These are phyloP conservation scores for Phrynocephalus forsythii DNA, from an alignment of 2,797 vertebrate species.

Conservation along the genomic window DNA sequence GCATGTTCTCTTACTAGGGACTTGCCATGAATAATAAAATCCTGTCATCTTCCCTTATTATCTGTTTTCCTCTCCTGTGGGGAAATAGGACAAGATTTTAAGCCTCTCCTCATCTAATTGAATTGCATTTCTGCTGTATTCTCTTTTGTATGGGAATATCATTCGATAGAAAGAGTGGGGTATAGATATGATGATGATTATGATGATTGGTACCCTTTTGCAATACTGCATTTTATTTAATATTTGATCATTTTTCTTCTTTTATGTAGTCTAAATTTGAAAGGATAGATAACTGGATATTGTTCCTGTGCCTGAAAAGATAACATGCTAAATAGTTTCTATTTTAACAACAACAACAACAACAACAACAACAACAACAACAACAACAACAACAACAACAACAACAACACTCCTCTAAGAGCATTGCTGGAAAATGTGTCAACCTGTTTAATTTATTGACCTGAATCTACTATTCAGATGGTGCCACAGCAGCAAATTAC, in stretches of 20 bases:
- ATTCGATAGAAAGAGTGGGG: no score
- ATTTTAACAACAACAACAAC: no score
- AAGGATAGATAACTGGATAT: constrained; percentile 10
- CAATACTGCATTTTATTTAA: constrained; percentile 1
- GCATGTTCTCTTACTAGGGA: constrained; percentile 34
- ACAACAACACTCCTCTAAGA: not conserved
- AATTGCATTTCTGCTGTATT: constrained; percentile 37
- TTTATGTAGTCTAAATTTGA: constrained; percentile 22
- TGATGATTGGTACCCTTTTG: not conserved
- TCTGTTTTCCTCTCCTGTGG: constrained; percentile 36
- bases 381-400: no score
- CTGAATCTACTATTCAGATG: not conserved
- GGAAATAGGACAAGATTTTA: constrained; percentile 9
- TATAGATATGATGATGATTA: no score
- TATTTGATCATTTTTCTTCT: constrained; percentile 7
- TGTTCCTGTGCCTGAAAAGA: not conserved
- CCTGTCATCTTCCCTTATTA: constrained; percentile 8
- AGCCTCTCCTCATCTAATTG: constrained; percentile 17
- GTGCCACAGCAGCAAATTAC: not conserved
- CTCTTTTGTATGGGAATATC: constrained; percentile 13
- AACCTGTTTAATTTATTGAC: not conserved
- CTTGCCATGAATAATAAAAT: constrained; percentile 47
- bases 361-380: no score
- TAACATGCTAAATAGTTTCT: not conserved
- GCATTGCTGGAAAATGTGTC: not conserved